Percentiles rank a stretch among this genome's conserved stretches.
Evolutionary conservation across 2,797 vertebrate genomes (phyloP).

Genomic region (Oryzias dopingdopingensis): DNA sequence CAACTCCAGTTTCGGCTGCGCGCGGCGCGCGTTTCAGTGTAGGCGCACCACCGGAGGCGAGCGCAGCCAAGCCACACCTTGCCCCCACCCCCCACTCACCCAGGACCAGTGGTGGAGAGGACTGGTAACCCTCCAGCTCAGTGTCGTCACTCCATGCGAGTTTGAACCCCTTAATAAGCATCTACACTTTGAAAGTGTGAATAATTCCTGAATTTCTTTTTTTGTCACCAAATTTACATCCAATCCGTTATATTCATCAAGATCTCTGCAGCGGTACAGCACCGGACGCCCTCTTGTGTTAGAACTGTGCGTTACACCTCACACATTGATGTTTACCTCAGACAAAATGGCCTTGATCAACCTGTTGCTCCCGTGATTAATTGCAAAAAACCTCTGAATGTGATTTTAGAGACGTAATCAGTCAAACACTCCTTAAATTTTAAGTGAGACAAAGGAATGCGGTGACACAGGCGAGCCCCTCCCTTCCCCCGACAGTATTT

Average conservation of each 20-base stretch:
- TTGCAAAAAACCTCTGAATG: neutral
- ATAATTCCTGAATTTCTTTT: no score
- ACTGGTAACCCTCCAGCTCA: neutral
- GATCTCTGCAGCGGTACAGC: neutral
- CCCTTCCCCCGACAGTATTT: slow-evolving; percentile 22
- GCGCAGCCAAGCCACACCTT: slow-evolving; percentile 49
- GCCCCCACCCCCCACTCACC: slow-evolving; percentile 7
- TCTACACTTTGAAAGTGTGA: neutral
- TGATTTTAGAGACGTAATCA: neutral
- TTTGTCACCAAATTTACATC: no score
- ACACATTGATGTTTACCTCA: neutral
- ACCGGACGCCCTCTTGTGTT: slow-evolving; percentile 47
- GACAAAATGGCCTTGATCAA: neutral
- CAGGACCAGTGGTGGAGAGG: slow-evolving; percentile 38
- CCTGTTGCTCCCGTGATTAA: neutral
- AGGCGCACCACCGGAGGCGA: slow-evolving; percentile 29
- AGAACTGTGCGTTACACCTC: slow-evolving; percentile 14
- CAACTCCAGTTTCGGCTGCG: slow-evolving; percentile 9
- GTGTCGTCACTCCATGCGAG: neutral
- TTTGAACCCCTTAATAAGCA: neutral
- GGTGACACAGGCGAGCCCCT: slow-evolving; percentile 39
- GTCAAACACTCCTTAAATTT: slow-evolving; percentile 25
- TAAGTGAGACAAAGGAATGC: slow-evolving; percentile 50
- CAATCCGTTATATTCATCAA: neutral
- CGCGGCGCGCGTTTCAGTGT: slow-evolving; percentile 11